Percentiles rank a stretch among this genome's conserved stretches.
Evolutionary conservation across 2,888 invertebrate species (phyloP).

Genomic region (Crepidodera aurea): DNA sequence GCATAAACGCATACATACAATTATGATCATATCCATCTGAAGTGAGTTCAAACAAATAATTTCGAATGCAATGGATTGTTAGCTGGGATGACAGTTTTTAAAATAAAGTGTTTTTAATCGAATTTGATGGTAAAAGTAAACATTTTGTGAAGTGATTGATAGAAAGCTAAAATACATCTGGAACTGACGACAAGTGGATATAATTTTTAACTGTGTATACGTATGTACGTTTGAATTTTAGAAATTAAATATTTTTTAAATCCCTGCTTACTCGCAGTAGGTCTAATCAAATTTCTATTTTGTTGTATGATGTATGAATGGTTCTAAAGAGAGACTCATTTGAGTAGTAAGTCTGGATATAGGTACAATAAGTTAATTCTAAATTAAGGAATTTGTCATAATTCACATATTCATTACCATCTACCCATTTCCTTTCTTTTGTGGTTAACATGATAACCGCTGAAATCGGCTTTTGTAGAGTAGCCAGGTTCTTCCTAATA

Average conservation of each 20-base stretch:
- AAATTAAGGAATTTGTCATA: conserved; percentile 7
- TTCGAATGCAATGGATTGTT: conserved; percentile 44
- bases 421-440: conserved; percentile 49
- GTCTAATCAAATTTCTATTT: not conserved
- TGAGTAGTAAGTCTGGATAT: no score
- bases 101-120: conserved; percentile 56
- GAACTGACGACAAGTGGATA: conserved; percentile 40
- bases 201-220: conserved; percentile 40
- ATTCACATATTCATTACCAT: conserved; percentile 21
- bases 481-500: not conserved
- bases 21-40: conserved; percentile 47
- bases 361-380: no score
- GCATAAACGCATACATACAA: conserved; percentile 46
- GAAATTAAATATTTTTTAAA: conserved; percentile 33
- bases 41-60: conserved; percentile 52
- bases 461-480: conserved; percentile 32
- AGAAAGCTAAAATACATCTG: conserved; percentile 33
- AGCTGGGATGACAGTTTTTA: conserved; percentile 60
- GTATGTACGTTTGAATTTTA: conserved; percentile 45
- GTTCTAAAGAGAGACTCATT: not conserved
- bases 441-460: conserved; percentile 47
- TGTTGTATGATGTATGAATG: not conserved
- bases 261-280: not conserved
- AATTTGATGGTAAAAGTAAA: conserved; percentile 46
- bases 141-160: conserved; percentile 47